These are phyloP conservation scores for Zonotrichia albicollis DNA, from an alignment of 2,797 vertebrate species.

Conservation along the genomic window DNA sequence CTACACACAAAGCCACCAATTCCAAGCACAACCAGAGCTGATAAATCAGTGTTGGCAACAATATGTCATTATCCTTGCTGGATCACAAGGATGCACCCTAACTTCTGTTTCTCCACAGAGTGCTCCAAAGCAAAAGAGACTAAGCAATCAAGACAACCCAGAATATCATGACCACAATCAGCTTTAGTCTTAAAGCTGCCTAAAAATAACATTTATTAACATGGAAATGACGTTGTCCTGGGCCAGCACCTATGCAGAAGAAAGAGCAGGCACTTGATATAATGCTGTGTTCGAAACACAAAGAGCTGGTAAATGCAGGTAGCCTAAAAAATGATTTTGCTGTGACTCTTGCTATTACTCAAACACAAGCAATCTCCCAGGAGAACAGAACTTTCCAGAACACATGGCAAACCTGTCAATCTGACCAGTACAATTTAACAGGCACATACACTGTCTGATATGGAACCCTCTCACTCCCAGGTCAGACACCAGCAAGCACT, in stretches of 20 bases:
- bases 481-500: background rate
- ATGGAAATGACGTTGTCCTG: background rate
- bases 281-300: background rate
- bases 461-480: background rate
- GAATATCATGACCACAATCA: background rate
- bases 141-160: background rate
- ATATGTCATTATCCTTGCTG: background rate
- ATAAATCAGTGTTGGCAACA: background rate
- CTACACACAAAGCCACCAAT: background rate
- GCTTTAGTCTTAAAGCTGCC: background rate
- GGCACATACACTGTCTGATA: background rate
- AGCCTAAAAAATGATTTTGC: background rate
- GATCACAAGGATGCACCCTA: background rate
- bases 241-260: background rate
- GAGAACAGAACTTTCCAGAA: background rate
- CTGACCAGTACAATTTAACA: background rate
- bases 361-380: background rate
- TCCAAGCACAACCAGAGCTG: background rate
- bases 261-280: background rate
- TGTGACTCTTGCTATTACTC: background rate
- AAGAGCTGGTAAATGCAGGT: background rate
- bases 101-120: background rate
- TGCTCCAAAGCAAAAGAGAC: background rate
- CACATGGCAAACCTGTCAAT: background rate
- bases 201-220: background rate